Base-by-base conservation (phyloP, 1,140 invertebrate species). In the Stegodyphus mimosarum region DNA sequence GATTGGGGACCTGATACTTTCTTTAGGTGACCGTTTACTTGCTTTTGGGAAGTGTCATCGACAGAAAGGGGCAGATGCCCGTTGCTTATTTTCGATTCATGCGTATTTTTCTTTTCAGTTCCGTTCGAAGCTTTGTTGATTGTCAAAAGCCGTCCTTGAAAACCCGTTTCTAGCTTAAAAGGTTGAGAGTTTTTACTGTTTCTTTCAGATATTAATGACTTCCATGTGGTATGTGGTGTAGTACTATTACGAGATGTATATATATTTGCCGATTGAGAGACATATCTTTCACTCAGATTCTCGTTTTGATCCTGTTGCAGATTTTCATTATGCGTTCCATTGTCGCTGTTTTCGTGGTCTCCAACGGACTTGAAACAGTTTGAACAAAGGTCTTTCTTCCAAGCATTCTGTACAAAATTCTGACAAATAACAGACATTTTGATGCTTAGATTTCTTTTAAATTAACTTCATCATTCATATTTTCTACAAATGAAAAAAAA, bases 331-430 rank as follows among this genome's bases (percentile, higher is more conserved):
- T 75, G 5, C 15, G 9, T 11, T 60, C 15, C 15, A 48, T 7
- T 66, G 13, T n/a, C 66, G 7, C 67, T 71, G 13, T 60, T 79
- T 49, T 77, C 70, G 52, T 97, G 96, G 89, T 97, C 96, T 87
- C 96, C 95, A 90, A 94, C 94, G 10, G 94, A 94, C 89, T 96
- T 96, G 92, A 97, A 97, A 90, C 97, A 98, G 90, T 98, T 97
- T 11, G 95, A 95, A 91, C 97, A 98, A 81, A 98, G 93, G 89
- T 98, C 96, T 91, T 97, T 97, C 90, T 96, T 96, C 97, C 97
- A 98, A 72, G 96, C 95, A 91, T 98, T 98, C 91, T 97, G 96
- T 87, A 96, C 95, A 91, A 98, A 98, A 89, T 94, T 95, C 90
- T 94, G 93, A 92, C 97, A 98, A 88, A 96, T 94, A 77, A 94